Conservation (phyloP, 2,113 vertebrate genomes). For the Nerophis ophidion region DNA sequence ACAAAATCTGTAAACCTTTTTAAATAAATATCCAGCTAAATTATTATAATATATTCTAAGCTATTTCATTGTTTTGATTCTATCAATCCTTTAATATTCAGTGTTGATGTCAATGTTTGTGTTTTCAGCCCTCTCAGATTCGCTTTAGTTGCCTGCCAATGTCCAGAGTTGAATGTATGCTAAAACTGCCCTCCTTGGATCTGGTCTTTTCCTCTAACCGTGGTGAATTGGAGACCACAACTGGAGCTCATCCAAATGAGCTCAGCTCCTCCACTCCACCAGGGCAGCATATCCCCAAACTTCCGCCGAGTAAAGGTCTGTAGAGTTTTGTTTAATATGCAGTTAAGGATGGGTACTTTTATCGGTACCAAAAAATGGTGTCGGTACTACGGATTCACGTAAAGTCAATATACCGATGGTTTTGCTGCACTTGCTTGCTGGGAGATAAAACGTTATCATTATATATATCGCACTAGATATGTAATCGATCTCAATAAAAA, state of each 20-base stretch:
- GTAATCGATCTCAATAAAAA: no score
- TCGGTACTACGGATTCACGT: no score
- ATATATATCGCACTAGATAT: no score
- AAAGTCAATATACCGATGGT: no score
- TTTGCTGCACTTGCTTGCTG: no score
- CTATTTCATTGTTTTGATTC: no score
- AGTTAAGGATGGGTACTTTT: no score
- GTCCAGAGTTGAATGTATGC: slow-evolving; percentile 96
- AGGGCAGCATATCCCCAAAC: slow-evolving; percentile 73
- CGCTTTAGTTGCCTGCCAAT: slow-evolving; percentile 96
- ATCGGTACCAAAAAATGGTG: no score
- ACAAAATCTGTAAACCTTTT: background rate
- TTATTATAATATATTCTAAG: no score
- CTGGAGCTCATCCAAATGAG: slow-evolving; percentile 72
- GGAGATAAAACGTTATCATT: no score
- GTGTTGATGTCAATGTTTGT: background rate
- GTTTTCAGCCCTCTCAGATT: slow-evolving; percentile 90
- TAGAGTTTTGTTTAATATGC: background rate
- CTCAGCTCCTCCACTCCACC: slow-evolving; percentile 63
- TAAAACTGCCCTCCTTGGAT: slow-evolving; percentile 93
- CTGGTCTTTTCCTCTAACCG: slow-evolving; percentile 97
- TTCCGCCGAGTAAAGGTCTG: slow-evolving; percentile 79
- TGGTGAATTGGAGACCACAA: slow-evolving; percentile 85
- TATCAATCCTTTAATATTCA: no score
- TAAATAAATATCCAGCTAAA: no score